phyloP scores from a whole-genome alignment of 2,113 vertebrate genomes.

The Diphyllodes magnificus region DNA sequence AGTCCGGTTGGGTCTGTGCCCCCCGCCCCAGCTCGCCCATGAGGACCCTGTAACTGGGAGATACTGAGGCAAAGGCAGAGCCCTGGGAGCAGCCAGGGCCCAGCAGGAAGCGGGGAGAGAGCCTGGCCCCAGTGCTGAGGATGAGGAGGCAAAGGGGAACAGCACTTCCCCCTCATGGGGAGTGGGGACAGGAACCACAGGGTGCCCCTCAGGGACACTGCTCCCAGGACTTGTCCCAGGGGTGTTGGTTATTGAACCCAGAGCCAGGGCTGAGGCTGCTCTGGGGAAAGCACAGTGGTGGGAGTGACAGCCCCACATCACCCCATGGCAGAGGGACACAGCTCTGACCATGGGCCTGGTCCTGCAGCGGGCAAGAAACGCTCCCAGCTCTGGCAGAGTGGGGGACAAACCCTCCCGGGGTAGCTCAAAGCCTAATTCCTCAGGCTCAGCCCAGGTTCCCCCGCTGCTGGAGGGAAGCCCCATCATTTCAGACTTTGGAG shows the following conservation, averaged over 20 bases:
- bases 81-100: not conserved
- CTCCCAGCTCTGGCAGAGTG: too few species aligned
- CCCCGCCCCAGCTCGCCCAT: not conserved
- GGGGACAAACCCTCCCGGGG: not conserved
- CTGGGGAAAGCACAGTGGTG: not conserved
- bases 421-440: not conserved
- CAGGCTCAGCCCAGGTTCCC: not conserved
- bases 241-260: not conserved
- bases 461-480: not conserved
- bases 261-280: not conserved
- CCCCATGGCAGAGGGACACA: not conserved
- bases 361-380: rapidly evolving
- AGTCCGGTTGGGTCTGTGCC: not conserved
- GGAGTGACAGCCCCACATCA: not conserved
- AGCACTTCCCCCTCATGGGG: not conserved
- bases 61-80: not conserved
- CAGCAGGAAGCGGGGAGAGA: not conserved
- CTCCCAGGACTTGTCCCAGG: not conserved
- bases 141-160: not conserved
- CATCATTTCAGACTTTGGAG: rapidly evolving
- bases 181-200: not conserved
- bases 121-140: not conserved
- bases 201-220: not conserved
- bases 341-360: not conserved
- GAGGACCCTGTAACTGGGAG: not conserved